Conservation (phyloP, 1,140 invertebrate genomes). For the Copidosoma floridanum region DNA sequence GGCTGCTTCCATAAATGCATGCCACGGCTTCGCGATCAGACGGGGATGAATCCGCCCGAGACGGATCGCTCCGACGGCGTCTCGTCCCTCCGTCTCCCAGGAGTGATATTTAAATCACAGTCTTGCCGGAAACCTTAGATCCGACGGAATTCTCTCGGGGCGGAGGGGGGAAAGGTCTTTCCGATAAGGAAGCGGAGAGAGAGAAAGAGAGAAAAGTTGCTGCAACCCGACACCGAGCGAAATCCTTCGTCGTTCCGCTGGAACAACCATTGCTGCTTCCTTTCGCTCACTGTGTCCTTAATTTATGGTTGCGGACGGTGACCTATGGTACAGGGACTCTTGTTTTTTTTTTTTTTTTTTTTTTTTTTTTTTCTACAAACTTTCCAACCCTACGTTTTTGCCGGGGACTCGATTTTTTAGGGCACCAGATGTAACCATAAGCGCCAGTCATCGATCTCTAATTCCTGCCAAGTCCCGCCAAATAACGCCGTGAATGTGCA, state of each 20-base stretch:
- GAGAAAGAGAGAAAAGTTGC: background rate
- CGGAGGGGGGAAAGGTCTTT: conserved; percentile 18
- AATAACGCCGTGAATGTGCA: too few species aligned
- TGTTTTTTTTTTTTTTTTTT: too few species aligned
- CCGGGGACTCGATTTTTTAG: too few species aligned
- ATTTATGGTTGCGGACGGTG: too few species aligned
- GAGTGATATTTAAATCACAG: conserved; percentile 42
- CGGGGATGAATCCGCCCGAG: conserved; percentile 3
- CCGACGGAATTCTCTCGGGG: conserved; percentile 9
- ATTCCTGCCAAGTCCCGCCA: too few species aligned
- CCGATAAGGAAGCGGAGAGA: conserved; percentile 18
- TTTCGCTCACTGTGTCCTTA: too few species aligned
- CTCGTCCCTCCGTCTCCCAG: conserved; percentile 2
- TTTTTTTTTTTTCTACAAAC: too few species aligned
- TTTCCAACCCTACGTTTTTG: too few species aligned
- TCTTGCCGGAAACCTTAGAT: conserved; percentile 29
- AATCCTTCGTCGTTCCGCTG: conserved; percentile 1
- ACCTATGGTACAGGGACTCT: too few species aligned
- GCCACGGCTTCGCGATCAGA: conserved; percentile 27
- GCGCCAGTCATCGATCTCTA: too few species aligned
- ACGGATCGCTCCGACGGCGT: conserved; percentile 24
- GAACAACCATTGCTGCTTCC: background rate
- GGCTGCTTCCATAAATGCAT: conserved; percentile 41
- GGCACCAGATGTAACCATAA: too few species aligned
- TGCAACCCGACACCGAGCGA: background rate